phyloP scores from a whole-genome alignment of 1,140 invertebrate species.

The Trialeurodes vaporariorum region DNA sequence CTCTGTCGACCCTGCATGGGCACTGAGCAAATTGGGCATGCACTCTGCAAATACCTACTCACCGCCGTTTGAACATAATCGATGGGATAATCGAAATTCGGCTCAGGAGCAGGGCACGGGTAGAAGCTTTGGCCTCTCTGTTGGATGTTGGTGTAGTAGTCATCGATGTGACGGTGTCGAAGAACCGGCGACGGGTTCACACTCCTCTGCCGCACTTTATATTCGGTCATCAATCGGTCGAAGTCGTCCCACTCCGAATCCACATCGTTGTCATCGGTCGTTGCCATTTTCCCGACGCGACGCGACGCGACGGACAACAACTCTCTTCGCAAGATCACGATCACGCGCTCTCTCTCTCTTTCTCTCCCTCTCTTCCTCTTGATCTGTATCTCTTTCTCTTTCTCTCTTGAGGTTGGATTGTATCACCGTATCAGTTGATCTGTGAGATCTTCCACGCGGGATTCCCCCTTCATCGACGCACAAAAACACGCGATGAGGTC shows the following conservation, averaged over 20 bases:
- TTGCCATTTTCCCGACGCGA: neutral
- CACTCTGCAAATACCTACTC: slow-evolving; percentile 28
- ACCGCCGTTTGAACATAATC: slow-evolving; percentile 44
- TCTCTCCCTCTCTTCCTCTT: no score
- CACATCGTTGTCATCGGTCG: slow-evolving; percentile 15
- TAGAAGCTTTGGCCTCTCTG: slow-evolving; percentile 39
- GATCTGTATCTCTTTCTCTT: no score
- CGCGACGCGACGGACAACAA: no score
- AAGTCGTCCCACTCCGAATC: slow-evolving; percentile 24
- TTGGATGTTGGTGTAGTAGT: slow-evolving; percentile 6
- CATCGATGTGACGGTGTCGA: slow-evolving; percentile 6
- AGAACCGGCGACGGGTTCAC: slow-evolving; percentile 13
- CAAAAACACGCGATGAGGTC: no score
- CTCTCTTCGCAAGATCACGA: no score
- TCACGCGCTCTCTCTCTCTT: no score
- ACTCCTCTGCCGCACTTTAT: slow-evolving; percentile 14
- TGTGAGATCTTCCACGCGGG: no score
- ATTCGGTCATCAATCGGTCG: slow-evolving; percentile 20
- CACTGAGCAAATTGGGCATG: no score
- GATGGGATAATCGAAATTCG: slow-evolving; percentile 39
- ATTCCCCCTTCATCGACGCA: no score
- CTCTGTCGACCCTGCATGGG: no score
- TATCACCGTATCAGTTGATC: no score
- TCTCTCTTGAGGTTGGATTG: no score
- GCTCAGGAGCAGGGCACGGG: slow-evolving; percentile 48